Evolutionary conservation across 1,140 invertebrate species (phyloP).

Genomic region (Rhizoglyphus robini): DNA sequence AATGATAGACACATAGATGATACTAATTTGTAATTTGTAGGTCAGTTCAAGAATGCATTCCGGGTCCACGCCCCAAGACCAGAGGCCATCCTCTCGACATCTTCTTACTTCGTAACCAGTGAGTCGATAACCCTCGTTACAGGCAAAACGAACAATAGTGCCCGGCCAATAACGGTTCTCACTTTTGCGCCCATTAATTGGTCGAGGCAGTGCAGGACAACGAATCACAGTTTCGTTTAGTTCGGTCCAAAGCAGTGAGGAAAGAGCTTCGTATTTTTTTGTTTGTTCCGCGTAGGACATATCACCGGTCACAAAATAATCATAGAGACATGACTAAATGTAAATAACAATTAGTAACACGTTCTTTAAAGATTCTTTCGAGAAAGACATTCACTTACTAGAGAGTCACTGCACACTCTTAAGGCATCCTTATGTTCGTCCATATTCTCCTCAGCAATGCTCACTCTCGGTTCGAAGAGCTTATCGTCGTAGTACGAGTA

Average conservation of each 20-base stretch:
- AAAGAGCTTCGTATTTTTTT: constrained; percentile 35
- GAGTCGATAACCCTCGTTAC: constrained; percentile 70
- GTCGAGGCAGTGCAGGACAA: constrained; percentile 73
- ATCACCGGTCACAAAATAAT: constrained; percentile 69
- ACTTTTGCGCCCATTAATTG: constrained; percentile 71
- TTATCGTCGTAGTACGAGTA: constrained; percentile 63
- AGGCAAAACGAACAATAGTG: constrained; percentile 74
- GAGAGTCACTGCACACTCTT: background rate
- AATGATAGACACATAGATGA: background rate
- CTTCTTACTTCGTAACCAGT: constrained; percentile 64
- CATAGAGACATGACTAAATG: constrained; percentile 77
- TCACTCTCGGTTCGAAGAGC: constrained; percentile 58
- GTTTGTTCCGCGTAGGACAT: constrained; percentile 69
- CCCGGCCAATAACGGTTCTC: constrained; percentile 76
- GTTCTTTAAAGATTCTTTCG: no score
- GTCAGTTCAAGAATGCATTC: constrained; percentile 24
- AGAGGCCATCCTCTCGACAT: constrained; percentile 59
- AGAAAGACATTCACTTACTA: no score
- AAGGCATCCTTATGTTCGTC: background rate
- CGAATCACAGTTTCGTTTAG: constrained; percentile 42
- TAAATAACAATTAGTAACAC: no score
- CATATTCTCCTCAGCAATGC: constrained; percentile 29
- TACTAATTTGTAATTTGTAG: constrained; percentile 34
- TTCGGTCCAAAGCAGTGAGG: constrained; percentile 19
- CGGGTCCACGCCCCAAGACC: constrained; percentile 28